These are phyloP conservation scores for Pitta sordida DNA, from an alignment of 2,113 vertebrate species.

Conservation along the genomic window DNA sequence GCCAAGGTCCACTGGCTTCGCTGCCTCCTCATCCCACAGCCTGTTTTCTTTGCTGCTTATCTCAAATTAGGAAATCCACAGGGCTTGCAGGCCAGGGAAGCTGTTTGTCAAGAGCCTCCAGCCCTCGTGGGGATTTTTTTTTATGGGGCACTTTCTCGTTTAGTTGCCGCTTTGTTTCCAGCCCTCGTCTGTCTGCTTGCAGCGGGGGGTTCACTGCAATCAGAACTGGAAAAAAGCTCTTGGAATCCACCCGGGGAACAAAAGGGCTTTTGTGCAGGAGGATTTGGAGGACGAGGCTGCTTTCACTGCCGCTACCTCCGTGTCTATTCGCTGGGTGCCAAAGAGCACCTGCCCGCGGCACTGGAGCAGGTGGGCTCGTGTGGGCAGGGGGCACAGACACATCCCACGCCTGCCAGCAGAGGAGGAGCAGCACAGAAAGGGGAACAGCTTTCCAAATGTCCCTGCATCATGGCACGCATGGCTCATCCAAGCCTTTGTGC, in stretches of 20 bases:
- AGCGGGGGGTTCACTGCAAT: slow-evolving; percentile 32
- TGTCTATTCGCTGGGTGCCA: neutral
- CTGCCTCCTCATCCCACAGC: neutral
- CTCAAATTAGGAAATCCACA: slow-evolving; percentile 25
- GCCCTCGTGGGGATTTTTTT: neutral
- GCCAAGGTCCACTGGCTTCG: neutral
- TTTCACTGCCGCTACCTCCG: neutral
- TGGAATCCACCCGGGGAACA: slow-evolving; percentile 37
- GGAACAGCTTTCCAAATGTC: neutral
- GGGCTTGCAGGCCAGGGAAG: neutral
- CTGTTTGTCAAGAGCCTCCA: slow-evolving; percentile 3
- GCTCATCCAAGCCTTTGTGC: neutral
- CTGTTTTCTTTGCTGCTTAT: neutral
- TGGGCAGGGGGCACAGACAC: fast-evolving
- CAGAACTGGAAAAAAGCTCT: slow-evolving; percentile 42
- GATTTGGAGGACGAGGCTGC: neutral
- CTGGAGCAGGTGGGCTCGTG: fast-evolving
- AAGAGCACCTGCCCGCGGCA: neutral
- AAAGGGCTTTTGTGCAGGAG: slow-evolving; percentile 48
- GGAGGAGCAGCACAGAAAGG: neutral
- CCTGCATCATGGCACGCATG: fast-evolving
- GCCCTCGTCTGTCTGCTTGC: neutral
- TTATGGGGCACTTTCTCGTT: neutral
- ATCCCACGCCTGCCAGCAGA: neutral
- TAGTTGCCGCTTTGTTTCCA: slow-evolving; percentile 21